Base-by-base conservation (phyloP, 2,797 vertebrate genomes). In the Rallus crepitans region DNA sequence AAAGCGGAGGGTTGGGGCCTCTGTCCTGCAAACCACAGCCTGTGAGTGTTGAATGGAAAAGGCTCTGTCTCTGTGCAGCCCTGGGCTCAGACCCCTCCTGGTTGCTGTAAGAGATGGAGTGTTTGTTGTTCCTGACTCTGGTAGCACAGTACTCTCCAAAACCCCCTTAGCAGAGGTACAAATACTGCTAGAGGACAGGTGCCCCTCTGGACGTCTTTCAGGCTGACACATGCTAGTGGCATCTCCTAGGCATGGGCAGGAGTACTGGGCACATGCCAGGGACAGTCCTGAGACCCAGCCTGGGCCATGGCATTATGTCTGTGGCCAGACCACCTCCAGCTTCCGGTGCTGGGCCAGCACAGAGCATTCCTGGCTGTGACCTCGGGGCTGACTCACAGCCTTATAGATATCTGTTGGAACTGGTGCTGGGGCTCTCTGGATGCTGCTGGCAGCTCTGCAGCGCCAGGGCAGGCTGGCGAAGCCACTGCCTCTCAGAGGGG, bases 171-270 rank as follows among this genome's bases (percentile, higher is more conserved):
- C 37, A 79, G 50, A 69, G 33, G 27, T 31, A 39, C 20, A 52
- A 56, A 19, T 48, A 60, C 17, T 53, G 40, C n/a, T 13, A 0
- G 6, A 19, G 15, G 50, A 27, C 3, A 5, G n/a, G 24, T 1
- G 3, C 3, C 19, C 19, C 0, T 2, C 8, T 20, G 77, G 73
- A 10, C 7, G 5, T 18, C 12, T 60, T 30, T 18, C 31, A 56
- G 30, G 27, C 57, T 52, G 28, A 14, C 69, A 33, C 52, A 25
- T 63, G 82, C 18, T 9, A 39, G 42, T 16, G 50, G 31, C 59
- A 76, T 16, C 35, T 92, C 42, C 39, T 50, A 81, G 61, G 35
- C 28, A 30, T 0, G 14, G 35, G 24, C 53, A 75, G 87, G 65
- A 83, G 37, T 20, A 65, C 69, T 2, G 5, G 37, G 31, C 35